phyloP scores from a whole-genome alignment of 1,140 invertebrate species.

The Drosophila ananassae region DNA sequence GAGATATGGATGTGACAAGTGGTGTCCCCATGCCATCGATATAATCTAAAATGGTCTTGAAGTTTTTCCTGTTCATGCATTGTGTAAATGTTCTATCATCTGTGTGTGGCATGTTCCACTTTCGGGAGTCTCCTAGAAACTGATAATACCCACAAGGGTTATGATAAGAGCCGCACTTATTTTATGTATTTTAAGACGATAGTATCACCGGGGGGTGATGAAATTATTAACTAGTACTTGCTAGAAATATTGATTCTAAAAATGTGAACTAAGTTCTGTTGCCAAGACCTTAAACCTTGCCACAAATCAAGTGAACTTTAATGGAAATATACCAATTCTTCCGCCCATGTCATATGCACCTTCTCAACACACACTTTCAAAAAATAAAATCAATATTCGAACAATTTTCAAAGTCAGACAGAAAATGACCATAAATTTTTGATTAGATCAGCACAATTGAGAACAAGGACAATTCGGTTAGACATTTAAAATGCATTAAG shows the following conservation, averaged over 20 bases:
- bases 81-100: conserved; percentile 39
- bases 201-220: conserved; percentile 11
- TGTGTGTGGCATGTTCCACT: conserved; percentile 11
- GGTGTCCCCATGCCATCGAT: conserved; percentile 7
- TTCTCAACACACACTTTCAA: neutral
- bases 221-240: neutral
- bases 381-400: conserved; percentile 32
- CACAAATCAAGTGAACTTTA: neutral
- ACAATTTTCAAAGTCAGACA: conserved; percentile 44
- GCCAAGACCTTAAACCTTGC: neutral
- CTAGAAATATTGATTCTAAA: neutral
- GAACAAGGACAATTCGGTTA: conserved; percentile 46
- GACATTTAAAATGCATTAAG: conserved; percentile 16
- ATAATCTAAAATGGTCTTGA: neutral
- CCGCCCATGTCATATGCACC: neutral
- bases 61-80: conserved; percentile 19
- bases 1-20: conserved; percentile 42
- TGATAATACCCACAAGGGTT: conserved; percentile 22
- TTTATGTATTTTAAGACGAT: conserved; percentile 13
- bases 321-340: neutral
- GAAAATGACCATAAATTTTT: conserved; percentile 34
- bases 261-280: neutral
- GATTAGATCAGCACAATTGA: conserved; percentile 44
- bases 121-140: conserved; percentile 4
- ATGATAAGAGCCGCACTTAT: conserved; percentile 8